phyloP scores from a whole-genome alignment of 2,888 invertebrate genomes.

The Drosophila histrio region DNA sequence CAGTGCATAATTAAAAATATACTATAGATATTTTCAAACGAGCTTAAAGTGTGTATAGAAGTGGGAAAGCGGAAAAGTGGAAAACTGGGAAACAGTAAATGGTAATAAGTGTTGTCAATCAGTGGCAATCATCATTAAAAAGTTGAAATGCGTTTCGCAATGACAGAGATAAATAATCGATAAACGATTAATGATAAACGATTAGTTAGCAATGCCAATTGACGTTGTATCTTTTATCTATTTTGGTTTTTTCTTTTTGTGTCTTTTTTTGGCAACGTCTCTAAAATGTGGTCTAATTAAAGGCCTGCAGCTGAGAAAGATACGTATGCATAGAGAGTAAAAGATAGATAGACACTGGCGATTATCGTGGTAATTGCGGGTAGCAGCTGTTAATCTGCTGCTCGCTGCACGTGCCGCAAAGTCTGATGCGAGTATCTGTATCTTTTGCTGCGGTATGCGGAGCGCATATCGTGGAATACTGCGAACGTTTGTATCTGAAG shows the following conservation, averaged over 20 bases:
- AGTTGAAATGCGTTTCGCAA: constrained; percentile 24
- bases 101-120: constrained; percentile 67
- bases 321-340: neutral
- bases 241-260: neutral
- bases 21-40: constrained; percentile 17
- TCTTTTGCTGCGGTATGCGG: constrained; percentile 20
- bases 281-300: constrained; percentile 34
- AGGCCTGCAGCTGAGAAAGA: constrained; percentile 13
- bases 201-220: constrained; percentile 37
- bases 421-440: constrained; percentile 14
- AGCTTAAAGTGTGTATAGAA: neutral
- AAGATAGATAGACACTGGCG: neutral
- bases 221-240: constrained; percentile 11
- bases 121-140: constrained; percentile 71
- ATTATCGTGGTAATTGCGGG: constrained; percentile 20
- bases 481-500: constrained; percentile 8
- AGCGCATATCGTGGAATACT: constrained; percentile 12
- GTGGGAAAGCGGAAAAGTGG: neutral
- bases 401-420: constrained; percentile 40
- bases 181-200: constrained; percentile 25
- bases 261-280: constrained; percentile 34
- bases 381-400: constrained; percentile 47
- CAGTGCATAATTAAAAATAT: neutral
- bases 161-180: constrained; percentile 39
- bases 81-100: constrained; percentile 16